phyloP scores from a whole-genome alignment of 92 coral and sea anemone genomes.

The Bergia sp. region DNA sequence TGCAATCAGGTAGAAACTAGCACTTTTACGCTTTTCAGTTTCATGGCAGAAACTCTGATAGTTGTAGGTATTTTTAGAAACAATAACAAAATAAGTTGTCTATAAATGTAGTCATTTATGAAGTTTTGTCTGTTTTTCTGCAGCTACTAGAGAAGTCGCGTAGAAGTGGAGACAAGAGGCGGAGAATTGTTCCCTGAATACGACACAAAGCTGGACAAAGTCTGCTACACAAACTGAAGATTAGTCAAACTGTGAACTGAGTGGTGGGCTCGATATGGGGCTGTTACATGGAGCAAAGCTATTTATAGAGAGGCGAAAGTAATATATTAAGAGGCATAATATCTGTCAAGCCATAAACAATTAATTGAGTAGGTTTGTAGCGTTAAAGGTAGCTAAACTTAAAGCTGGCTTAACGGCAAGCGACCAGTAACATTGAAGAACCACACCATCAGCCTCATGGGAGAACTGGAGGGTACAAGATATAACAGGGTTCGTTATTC shows the following conservation, averaged over 20 bases:
- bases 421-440: background rate
- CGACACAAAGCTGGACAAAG: background rate
- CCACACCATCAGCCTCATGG: background rate
- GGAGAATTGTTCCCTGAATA: background rate
- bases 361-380: background rate
- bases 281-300: background rate
- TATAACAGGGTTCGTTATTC: no score
- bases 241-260: background rate
- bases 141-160: background rate
- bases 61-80: no score
- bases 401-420: background rate
- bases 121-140: background rate
- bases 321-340: no score
- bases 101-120: no score
- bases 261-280: background rate
- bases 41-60: no score
- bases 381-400: background rate
- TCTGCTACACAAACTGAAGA: background rate
- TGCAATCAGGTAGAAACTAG: background rate
- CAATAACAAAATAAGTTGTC: no score
- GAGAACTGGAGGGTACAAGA: background rate
- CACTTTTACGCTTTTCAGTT: background rate
- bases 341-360: background rate
- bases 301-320: background rate
- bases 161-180: background rate